Evolutionary conservation across 2,888 invertebrate species (phyloP).

Genomic region (Lasioglossum calceatum): DNA sequence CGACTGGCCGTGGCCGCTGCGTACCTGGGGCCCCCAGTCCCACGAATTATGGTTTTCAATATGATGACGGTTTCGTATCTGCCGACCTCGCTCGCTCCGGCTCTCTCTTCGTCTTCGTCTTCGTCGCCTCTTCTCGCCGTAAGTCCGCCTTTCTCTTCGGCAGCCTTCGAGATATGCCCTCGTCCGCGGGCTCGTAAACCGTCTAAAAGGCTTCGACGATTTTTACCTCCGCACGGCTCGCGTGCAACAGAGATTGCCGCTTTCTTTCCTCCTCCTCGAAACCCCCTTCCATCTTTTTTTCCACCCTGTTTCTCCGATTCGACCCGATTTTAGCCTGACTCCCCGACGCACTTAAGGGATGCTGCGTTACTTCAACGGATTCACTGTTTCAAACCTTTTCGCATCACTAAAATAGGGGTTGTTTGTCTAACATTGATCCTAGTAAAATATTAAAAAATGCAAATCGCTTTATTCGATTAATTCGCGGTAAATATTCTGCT

Average conservation of each 20-base stretch:
- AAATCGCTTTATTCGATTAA: neutral
- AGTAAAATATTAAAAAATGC: too few species aligned
- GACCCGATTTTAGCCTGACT: too few species aligned
- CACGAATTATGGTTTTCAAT: slow-evolving; percentile 84
- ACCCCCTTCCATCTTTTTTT: neutral
- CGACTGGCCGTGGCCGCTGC: slow-evolving; percentile 13
- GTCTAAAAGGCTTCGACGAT: slow-evolving; percentile 78
- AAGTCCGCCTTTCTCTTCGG: slow-evolving; percentile 62
- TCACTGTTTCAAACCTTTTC: too few species aligned
- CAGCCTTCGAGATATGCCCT: slow-evolving; percentile 65
- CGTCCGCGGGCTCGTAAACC: slow-evolving; percentile 75
- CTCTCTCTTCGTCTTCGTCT: slow-evolving; percentile 45
- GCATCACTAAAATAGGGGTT: too few species aligned
- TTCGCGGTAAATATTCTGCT: neutral
- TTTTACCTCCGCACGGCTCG: slow-evolving; percentile 32
- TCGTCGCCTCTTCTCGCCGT: slow-evolving; percentile 43
- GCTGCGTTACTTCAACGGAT: too few species aligned
- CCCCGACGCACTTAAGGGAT: too few species aligned
- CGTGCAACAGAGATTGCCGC: slow-evolving; percentile 25
- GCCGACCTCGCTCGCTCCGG: slow-evolving; percentile 53
- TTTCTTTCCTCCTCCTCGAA: neutral
- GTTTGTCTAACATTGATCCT: too few species aligned
- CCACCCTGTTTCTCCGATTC: neutral
- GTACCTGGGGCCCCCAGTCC: slow-evolving; percentile 66
- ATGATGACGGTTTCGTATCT: slow-evolving; percentile 81